Evolutionary conservation across 2,797 vertebrate species (phyloP), one percentile per base, ranked within the genome.

Genomic region (Dromococcyx pavoninus): DNA sequence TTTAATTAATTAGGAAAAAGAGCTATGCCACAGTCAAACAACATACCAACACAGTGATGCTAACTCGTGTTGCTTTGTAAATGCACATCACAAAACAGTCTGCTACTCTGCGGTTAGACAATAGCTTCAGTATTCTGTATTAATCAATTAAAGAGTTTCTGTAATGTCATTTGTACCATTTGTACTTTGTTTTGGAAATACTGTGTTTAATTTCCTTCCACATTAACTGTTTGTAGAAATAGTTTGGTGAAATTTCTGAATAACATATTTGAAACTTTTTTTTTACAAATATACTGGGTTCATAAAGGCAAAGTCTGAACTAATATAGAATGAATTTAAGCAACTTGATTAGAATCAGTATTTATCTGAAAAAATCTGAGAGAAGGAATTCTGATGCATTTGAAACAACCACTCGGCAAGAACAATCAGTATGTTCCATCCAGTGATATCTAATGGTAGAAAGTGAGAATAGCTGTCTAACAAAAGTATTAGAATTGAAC

Each of bases 1-100:
- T 97, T 95, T 95, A 92, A 96, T 94, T 95, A 94, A 96, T 94
- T 96, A 94, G 21, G 74, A 71, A 77, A 94, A 91, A 95, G 51
- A 95, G 78, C 85, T 88, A n/a, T 83, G 79, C 73, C 93, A 86
- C 94, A 92, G 88, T 95, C 84, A 73, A 93, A 71, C 94, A 91
- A 86, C 93, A 95, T 77, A 88, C 92, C 92, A 86, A 56, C 89
- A 64, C 12, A 95, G 94, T 90, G 89, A 92, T 35, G 4, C 91
- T 94, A 75, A 93, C 76, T 92, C 91, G 91, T 90, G 71, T 88
- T 96, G 88, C 88, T 94, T 97, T 91, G 69, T 80, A 91, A 97
- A 95, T 62, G 77, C 74, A 95, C 86, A 61, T 96, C 88, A 85
- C 88, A 89, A 41, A 77, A 86, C 30, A 91, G 76, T 72, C 53